Conservation (phyloP, 2,113 vertebrate species). For the Tupaia chinensis region DNA sequence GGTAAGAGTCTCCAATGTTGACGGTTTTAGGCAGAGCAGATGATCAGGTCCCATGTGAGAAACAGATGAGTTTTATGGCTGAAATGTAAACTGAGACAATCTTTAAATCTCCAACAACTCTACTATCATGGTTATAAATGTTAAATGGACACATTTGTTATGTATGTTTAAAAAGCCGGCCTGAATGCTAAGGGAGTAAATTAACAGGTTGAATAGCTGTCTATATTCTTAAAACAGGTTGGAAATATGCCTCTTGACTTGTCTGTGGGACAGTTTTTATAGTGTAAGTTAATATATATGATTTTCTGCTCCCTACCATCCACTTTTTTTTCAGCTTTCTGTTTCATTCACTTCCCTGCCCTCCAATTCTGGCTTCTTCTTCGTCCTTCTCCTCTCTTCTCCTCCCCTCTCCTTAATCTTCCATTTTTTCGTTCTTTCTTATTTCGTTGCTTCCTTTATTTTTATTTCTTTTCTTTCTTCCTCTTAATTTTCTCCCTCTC, state of each 20-base stretch:
- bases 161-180: not conserved
- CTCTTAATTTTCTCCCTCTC: rapidly evolving
- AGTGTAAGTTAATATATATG: not conserved
- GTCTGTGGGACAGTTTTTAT: not conserved
- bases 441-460: not conserved
- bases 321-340: not conserved
- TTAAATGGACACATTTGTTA: not conserved
- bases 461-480: not conserved
- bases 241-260: not conserved
- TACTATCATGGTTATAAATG: not conserved
- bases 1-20: not conserved
- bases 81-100: not conserved
- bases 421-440: not conserved
- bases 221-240: not conserved
- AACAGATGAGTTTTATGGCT: not conserved
- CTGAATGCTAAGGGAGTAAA: not conserved
- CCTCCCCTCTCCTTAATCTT: not conserved
- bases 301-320: not conserved
- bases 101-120: not conserved
- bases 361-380: not conserved
- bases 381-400: not conserved
- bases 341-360: not conserved
- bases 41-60: not conserved
- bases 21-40: not conserved
- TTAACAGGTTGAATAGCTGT: not conserved